These are phyloP conservation scores for Hecatera dysodea DNA, from an alignment of 2,888 invertebrate species.

Conservation along the genomic window DNA sequence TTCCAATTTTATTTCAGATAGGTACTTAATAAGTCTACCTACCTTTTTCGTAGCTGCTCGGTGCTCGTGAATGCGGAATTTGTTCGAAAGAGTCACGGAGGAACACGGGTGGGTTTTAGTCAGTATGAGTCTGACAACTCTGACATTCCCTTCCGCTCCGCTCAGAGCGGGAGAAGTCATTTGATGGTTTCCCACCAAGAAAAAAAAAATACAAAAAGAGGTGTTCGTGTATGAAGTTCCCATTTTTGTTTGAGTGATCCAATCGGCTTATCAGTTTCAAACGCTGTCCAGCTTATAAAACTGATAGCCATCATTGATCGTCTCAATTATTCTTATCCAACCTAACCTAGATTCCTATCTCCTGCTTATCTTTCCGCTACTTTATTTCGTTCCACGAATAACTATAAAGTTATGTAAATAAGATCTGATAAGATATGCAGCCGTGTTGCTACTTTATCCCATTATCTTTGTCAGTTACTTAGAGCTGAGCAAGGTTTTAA, in stretches of 20 bases:
- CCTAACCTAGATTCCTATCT: slow-evolving; percentile 3
- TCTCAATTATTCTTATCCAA: background rate
- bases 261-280: background rate
- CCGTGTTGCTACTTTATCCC: background rate
- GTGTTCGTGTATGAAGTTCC: background rate
- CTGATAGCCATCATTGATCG: background rate
- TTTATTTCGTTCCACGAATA: slow-evolving; percentile 17
- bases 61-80: too few species aligned
- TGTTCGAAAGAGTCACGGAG: too few species aligned
- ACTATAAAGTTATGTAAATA: slow-evolving; percentile 24
- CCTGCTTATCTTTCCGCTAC: slow-evolving; percentile 27
- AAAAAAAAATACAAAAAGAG: too few species aligned
- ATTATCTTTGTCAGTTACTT: background rate
- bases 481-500: background rate
- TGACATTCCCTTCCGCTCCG: too few species aligned
- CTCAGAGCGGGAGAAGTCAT: too few species aligned
- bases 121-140: too few species aligned
- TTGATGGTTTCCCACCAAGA: too few species aligned
- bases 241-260: background rate
- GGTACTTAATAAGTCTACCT: too few species aligned
- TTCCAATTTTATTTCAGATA: background rate
- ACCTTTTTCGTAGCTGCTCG: too few species aligned
- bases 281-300: background rate
- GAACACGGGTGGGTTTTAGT: too few species aligned
- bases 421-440: slow-evolving; percentile 44